Conservation (phyloP, 2,888 invertebrate genomes). For the Eupithecia inturbata region DNA sequence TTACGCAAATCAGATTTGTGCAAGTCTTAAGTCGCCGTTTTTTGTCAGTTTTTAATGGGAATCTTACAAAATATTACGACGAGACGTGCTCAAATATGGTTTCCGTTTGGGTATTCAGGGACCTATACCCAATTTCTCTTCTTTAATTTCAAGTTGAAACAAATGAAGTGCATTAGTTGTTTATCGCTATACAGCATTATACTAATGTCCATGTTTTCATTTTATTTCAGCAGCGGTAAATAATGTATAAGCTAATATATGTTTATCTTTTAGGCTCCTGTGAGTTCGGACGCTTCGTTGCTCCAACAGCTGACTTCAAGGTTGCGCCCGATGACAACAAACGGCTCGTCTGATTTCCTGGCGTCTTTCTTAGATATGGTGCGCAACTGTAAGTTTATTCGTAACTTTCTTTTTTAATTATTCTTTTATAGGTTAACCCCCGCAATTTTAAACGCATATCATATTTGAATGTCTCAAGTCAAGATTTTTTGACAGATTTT, state of each 20-base stretch:
- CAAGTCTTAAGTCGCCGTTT: not conserved
- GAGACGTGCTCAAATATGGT: no score
- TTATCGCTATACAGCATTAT: not conserved
- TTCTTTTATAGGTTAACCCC: not conserved
- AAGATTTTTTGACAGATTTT: not conserved
- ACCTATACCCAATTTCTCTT: not conserved
- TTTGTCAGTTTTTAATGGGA: not conserved
- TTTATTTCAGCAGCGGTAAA: not conserved
- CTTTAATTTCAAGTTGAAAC: not conserved
- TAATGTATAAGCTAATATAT: not conserved
- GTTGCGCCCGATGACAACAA: not conserved
- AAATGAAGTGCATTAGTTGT: not conserved
- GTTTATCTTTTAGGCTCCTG: not conserved
- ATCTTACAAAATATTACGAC: not conserved
- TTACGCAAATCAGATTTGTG: not conserved
- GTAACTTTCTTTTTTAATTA: not conserved
- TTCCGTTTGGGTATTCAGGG: no score
- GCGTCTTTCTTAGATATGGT: not conserved
- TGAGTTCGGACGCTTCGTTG: not conserved
- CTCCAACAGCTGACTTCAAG: slow-evolving; percentile 1
- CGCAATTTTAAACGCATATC: not conserved
- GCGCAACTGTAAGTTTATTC: not conserved
- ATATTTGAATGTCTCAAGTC: not conserved
- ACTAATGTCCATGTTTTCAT: not conserved
- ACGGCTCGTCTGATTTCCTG: not conserved